phyloP scores from a whole-genome alignment of 2,113 vertebrate species.

The Scomber scombrus region DNA sequence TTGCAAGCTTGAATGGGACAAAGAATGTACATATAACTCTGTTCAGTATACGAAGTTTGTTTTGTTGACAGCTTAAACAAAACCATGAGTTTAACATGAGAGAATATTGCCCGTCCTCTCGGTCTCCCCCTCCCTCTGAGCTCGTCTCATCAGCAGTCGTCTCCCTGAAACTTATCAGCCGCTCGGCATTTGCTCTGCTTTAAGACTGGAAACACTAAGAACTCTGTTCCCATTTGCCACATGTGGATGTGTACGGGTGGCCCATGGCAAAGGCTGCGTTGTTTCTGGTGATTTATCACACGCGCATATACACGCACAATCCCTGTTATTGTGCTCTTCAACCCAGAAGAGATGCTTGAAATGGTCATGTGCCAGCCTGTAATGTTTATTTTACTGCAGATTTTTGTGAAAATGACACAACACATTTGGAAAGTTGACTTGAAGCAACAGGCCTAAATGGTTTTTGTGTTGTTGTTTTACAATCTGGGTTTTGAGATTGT shows the following conservation, averaged over 20 bases:
- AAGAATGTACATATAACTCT: neutral
- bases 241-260: conserved; percentile 39
- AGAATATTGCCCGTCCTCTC: neutral
- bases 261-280: conserved; percentile 30
- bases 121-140: neutral
- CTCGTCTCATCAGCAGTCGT: neutral
- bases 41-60: conserved; percentile 8
- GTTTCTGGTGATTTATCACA: conserved; percentile 34
- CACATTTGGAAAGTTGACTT: neutral
- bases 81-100: conserved; percentile 15
- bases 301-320: conserved; percentile 38
- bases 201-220: conserved; percentile 33
- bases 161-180: conserved; percentile 14
- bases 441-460: neutral
- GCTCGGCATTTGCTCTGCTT: conserved; percentile 23
- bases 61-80: conserved; percentile 29
- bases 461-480: neutral
- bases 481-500: neutral
- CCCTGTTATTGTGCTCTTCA: conserved; percentile 32
- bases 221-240: conserved; percentile 54
- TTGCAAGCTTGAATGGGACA: conserved; percentile 3
- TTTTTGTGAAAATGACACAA: neutral
- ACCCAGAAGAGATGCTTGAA: conserved; percentile 35
- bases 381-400: conserved; percentile 10
- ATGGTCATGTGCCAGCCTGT: conserved; percentile 54